Base-by-base conservation (phyloP, 2,113 vertebrate species). In the Hemiscyllium ocellatum region DNA sequence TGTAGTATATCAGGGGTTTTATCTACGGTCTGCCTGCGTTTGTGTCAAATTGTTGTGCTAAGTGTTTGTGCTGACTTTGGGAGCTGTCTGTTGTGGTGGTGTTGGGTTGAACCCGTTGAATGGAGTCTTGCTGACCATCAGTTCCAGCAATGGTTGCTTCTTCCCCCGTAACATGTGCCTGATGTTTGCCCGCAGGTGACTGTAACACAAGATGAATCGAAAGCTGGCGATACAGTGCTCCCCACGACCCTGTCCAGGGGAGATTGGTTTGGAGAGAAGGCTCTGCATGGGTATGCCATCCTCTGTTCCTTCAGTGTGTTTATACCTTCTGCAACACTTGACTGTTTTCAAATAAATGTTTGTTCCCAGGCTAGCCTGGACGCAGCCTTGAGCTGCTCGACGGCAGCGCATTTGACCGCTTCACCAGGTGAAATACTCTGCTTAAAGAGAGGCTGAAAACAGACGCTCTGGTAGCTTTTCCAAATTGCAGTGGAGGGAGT, bases 211-310 rank as follows among this genome's bases (percentile, higher is more conserved):
- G 97, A 96, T 96, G 97, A 96, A 95, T 83, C 95, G 0, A 96
- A 96, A n/a, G 96, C 89, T 33, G 98, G 97, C 22, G 97, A 98
- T 95, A 96, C 96, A 76, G 93, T 90, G 0, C 90, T 97, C 42
- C 96, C 98, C 50, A 97, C 96, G 33, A 96, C 96, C 94, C 97
- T 98, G 17, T 97, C 96, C 29, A 97, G 97, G 95, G 96, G 96
- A 91, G 96, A 97, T 76, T 97, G 98, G 97, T 98, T 98, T 96
- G 98, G 97, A 96, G 98, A 98, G 96, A 97, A 97, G 96, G 97
- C 97, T 95, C 96, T 97, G 47, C 97, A 96, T 96, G 97, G 97
- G 98, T 98, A 96, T 97, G 97, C 70, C 52, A 95, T 12, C 42
- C 52, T 61, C 76, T 3, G 10, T 24, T 93, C 6, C 8, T 33